Evolutionary conservation across 1,140 invertebrate genomes (phyloP).

Genomic region (Eueides isabella): DNA sequence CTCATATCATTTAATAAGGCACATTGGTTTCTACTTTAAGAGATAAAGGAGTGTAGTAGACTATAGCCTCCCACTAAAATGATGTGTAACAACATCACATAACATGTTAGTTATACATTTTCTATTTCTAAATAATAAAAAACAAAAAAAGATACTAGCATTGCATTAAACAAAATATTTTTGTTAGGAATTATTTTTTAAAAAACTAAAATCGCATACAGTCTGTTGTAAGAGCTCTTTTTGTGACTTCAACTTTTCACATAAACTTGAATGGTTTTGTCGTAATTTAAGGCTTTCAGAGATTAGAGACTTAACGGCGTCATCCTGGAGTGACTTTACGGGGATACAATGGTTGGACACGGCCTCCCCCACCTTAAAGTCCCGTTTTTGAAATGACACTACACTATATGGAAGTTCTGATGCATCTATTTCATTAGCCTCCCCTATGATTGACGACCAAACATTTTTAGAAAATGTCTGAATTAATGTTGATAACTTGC

Average conservation of each 20-base stretch:
- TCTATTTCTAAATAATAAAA: too few species aligned
- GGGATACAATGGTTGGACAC: constrained; percentile 58
- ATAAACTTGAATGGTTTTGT: constrained; percentile 56
- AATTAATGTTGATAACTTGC: constrained; percentile 47
- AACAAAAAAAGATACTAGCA: too few species aligned
- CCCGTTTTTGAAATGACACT: constrained; percentile 69
- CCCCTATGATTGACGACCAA: constrained; percentile 68
- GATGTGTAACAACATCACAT: too few species aligned
- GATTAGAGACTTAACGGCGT: constrained; percentile 62
- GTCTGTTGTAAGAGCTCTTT: constrained; percentile 57
- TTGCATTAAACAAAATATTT: background rate
- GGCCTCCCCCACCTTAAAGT: constrained; percentile 69
- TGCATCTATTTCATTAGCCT: constrained; percentile 54
- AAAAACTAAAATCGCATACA: constrained; percentile 68
- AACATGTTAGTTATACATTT: too few species aligned
- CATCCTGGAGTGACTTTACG: constrained; percentile 51
- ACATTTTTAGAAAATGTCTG: constrained; percentile 65
- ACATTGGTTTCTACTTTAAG: background rate
- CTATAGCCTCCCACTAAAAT: background rate
- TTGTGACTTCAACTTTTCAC: constrained; percentile 63
- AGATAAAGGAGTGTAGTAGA: background rate
- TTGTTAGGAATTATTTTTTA: constrained; percentile 45
- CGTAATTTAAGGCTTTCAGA: constrained; percentile 70
- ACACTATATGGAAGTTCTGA: constrained; percentile 72
- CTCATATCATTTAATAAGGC: background rate